These are phyloP conservation scores for Loxodonta africana DNA, from an alignment of 2,113 vertebrate genomes.

Conservation along the genomic window DNA sequence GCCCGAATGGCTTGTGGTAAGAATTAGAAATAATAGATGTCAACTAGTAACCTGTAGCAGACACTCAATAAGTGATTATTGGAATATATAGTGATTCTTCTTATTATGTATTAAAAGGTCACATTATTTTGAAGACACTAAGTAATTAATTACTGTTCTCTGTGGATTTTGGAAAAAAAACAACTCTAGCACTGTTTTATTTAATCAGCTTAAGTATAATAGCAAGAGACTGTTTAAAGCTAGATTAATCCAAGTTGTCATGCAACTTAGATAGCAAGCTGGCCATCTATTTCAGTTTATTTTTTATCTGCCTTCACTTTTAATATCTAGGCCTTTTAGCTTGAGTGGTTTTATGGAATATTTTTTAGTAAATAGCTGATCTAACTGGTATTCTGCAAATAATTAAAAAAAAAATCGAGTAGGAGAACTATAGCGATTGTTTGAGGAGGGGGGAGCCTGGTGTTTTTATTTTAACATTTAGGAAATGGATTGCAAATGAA, in stretches of 20 bases:
- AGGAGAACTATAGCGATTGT: conserved; percentile 64
- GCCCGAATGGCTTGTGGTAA: not conserved
- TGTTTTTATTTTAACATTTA: conserved; percentile 56
- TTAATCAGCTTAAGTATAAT: not conserved
- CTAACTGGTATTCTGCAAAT: conserved; percentile 61
- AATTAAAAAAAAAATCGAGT: conserved; percentile 60
- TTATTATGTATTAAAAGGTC: conserved; percentile 16
- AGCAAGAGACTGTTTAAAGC: not conserved
- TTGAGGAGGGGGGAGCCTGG: conserved; percentile 55
- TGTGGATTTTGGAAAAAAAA: not conserved
- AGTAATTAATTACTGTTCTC: conserved; percentile 19
- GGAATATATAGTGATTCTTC: not conserved
- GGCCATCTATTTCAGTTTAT: conserved; percentile 52
- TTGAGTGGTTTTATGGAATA: conserved; percentile 19
- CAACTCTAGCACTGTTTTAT: not conserved
- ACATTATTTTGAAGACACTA: conserved; percentile 56
- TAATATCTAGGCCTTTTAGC: conserved; percentile 47
- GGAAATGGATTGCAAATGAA: conserved; percentile 74
- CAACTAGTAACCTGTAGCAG: not conserved
- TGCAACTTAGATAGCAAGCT: not conserved
- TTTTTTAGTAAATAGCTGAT: conserved; percentile 54
- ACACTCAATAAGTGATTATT: not conserved
- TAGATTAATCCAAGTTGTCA: conserved; percentile 38
- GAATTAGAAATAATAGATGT: conserved; percentile 4
- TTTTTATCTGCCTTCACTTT: conserved; percentile 56